Base-by-base conservation (phyloP, 2,888 invertebrate species). In the Caradrina clavipalpis region DNA sequence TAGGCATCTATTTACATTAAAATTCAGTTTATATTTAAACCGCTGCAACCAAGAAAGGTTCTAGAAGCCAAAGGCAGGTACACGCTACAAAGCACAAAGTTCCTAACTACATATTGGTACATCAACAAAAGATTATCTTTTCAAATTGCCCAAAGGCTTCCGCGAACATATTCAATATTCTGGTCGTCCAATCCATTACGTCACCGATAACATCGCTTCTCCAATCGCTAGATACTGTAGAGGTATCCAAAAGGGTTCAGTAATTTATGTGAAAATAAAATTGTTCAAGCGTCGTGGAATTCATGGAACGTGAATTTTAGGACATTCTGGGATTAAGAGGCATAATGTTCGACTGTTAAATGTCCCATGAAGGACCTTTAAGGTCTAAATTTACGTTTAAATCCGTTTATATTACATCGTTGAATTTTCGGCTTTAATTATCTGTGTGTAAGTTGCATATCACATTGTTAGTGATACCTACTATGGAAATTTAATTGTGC, bases 111-210 rank as follows among this genome's bases (percentile, higher is more conserved):
- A 47, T 31, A 59, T 39, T 31, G 10, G 35, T 59, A 59, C 59
- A 65, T 62, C 59, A 81, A 59, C 62, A 78, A 73, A 66, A 66
- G 73, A 82, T 78, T 79, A 79, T 74, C 68, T 77, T 82, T 82
- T 61, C 53, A 80, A 66, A 82, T 64, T 80, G 75, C 75, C 66
- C 59, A n/a, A 58, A 71, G 69, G 65, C 58, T 60, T 61, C 57
- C 60, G 65, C 21, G 66, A 74, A 77, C 69, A 75, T 76, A 80
- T 84, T 86, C 78, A 78, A 84, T 82, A 85, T 88, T 83, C 82
- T 78, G 70, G 58, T 81, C 80, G 81, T 83, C 77, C 83, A 69
- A 84, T 82, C 81, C 80, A 79, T 87, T 83, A 84, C 73, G 79
- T 81, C 79, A 76, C 66, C 69, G 82, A 87, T 82, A 87, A 85